Percentiles rank a stretch among this genome's conserved stretches.
Evolutionary conservation across 2,113 vertebrate species (phyloP).

Genomic region (Vombatus ursinus): DNA sequence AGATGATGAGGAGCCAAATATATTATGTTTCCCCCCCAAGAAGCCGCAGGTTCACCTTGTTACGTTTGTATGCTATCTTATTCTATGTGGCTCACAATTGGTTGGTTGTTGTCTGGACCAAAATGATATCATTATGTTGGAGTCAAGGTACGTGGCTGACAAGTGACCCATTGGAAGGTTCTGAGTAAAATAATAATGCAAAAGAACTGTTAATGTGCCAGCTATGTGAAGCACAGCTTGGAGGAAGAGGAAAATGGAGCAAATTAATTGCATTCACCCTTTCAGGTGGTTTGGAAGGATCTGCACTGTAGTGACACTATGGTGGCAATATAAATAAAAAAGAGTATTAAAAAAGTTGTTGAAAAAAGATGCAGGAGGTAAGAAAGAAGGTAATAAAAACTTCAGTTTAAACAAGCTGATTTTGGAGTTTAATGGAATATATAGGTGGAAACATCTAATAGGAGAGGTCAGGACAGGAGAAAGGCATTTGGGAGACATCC

Average conservation of each 20-base stretch:
- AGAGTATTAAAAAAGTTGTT: neutral
- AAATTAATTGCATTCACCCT: neutral
- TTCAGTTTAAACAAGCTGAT: neutral
- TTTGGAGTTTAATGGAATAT: neutral
- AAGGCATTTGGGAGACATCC: neutral
- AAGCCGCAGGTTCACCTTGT: neutral
- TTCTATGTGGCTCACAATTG: neutral
- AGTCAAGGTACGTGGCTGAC: neutral
- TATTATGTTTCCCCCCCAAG: neutral
- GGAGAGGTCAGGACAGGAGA: neutral
- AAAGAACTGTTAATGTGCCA: neutral
- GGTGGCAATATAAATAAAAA: neutral
- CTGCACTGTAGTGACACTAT: neutral
- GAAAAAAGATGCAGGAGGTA: neutral
- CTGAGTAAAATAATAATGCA: neutral
- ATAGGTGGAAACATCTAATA: neutral
- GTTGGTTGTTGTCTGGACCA: neutral
- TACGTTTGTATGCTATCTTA: neutral
- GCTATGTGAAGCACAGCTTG: neutral
- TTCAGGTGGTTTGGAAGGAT: neutral
- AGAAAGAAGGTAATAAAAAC: neutral
- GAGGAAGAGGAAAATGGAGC: neutral
- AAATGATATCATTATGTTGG: neutral
- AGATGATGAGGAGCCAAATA: neutral
- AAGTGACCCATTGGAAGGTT: neutral